A percentile compares a stretch with the other conserved stretches of the same genome.
phyloP scores from a whole-genome alignment of 1,140 invertebrate species.

The Belonocnema kinseyi region DNA sequence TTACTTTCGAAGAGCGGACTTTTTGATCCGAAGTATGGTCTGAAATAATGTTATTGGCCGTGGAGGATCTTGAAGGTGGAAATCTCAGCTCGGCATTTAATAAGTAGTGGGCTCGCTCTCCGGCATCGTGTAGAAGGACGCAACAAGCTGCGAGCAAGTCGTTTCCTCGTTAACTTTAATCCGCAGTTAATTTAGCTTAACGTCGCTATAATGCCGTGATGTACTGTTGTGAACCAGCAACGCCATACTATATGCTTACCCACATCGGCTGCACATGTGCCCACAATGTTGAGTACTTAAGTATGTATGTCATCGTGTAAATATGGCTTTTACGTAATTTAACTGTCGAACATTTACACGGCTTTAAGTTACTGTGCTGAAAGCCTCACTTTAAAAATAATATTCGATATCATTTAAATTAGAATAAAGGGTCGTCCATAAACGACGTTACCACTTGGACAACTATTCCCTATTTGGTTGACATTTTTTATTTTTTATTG shows the following conservation, averaged over 20 bases:
- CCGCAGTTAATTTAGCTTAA: conserved; percentile 63
- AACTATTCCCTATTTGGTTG: too few relatives aligned
- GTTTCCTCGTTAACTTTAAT: conserved; percentile 61
- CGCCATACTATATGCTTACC: conserved; percentile 31
- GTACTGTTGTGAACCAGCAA: conserved; percentile 38
- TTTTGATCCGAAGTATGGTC: too few relatives aligned
- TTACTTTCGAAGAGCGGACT: too few relatives aligned
- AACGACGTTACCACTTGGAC: too few relatives aligned
- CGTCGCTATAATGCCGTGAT: conserved; percentile 57
- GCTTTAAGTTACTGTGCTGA: not conserved
- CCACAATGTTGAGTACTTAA: conserved; percentile 3
- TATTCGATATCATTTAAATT: too few relatives aligned
- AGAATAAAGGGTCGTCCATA: too few relatives aligned
- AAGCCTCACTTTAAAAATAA: not conserved
- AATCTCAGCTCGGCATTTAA: conserved; percentile 40
- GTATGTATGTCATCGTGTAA: not conserved
- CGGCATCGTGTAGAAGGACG: conserved; percentile 49
- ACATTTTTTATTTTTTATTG: too few relatives aligned
- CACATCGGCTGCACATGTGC: conserved; percentile 11
- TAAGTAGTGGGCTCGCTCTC: conserved; percentile 26
- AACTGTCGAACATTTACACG: not conserved
- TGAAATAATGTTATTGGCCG: conserved; percentile 2
- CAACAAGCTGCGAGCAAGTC: conserved; percentile 59
- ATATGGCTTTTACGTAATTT: conserved; percentile 12
- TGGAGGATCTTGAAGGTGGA: conserved; percentile 31